Evolutionary conservation across 2,888 invertebrate genomes (phyloP).

Genomic region (Tetheella fluctuosa): DNA sequence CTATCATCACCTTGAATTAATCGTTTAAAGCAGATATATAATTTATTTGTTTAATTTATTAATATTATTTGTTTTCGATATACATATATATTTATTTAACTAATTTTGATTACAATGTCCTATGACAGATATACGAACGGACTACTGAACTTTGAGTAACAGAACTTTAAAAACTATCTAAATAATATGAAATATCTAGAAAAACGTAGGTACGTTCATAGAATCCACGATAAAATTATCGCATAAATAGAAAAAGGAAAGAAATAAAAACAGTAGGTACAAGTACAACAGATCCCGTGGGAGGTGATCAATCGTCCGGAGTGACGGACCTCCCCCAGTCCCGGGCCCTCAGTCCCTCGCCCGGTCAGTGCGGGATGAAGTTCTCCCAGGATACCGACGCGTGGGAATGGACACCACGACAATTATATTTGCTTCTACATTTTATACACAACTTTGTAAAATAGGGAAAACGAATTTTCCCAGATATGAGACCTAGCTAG

Average conservation of each 20-base stretch:
- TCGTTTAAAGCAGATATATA: too few species aligned
- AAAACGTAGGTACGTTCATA: too few species aligned
- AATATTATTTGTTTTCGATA: too few species aligned
- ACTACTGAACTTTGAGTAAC: too few species aligned
- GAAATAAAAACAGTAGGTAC: slow-evolving; percentile 37
- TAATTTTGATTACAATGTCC: too few species aligned
- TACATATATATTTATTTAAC: too few species aligned
- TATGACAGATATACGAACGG: too few species aligned
- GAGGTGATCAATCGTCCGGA: slow-evolving; percentile 57
- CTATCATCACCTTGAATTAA: too few species aligned
- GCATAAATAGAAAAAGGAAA: slow-evolving; percentile 10
- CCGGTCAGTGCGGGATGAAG: slow-evolving; percentile 8
- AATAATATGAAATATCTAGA: background rate
- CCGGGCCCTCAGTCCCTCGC: slow-evolving; percentile 8
- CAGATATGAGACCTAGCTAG: too few species aligned
- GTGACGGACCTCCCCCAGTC: slow-evolving; percentile 41
- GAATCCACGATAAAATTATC: slow-evolving; percentile 4
- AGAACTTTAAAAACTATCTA: too few species aligned
- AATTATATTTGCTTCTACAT: background rate
- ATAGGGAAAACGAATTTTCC: too few species aligned
- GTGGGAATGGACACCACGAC: slow-evolving; percentile 10
- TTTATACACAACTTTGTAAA: slow-evolving; percentile 6
- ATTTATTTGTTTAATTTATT: too few species aligned
- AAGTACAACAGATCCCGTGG: slow-evolving; percentile 48
- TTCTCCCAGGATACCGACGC: slow-evolving; percentile 9